Evolutionary conservation across 2,888 invertebrate genomes (phyloP).

Genomic region (Latrodectus hesperus): DNA sequence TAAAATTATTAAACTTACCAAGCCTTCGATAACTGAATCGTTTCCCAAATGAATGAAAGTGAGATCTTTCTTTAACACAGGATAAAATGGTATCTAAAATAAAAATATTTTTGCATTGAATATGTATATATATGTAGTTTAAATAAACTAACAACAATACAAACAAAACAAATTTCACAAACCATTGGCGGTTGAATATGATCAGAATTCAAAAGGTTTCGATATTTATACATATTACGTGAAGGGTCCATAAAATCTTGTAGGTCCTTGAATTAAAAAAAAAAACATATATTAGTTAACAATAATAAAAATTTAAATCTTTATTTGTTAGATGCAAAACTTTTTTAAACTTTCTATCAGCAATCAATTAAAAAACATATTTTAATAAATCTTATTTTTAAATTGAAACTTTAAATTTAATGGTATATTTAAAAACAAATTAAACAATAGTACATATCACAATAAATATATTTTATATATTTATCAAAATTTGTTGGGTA

Average conservation of each 20-base stretch:
- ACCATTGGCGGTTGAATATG: slow-evolving; percentile 89
- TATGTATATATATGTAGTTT: background rate
- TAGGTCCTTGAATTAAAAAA: slow-evolving; percentile 80
- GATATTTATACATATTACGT: slow-evolving; percentile 98
- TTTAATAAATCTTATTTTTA: too few relatives aligned
- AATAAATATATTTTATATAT: too few relatives aligned
- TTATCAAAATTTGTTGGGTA: too few relatives aligned
- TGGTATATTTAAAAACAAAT: too few relatives aligned
- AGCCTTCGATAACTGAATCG: slow-evolving; percentile 88
- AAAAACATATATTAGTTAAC: background rate
- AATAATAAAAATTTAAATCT: background rate
- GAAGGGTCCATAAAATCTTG: slow-evolving; percentile 99
- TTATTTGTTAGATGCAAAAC: too few relatives aligned
- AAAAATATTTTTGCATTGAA: slow-evolving; percentile 40
- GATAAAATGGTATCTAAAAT: slow-evolving; percentile 79
- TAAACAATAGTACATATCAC: too few relatives aligned
- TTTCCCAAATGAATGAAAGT: slow-evolving; percentile 99
- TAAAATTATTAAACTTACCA: slow-evolving; percentile 76
- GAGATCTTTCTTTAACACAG: slow-evolving; percentile 83
- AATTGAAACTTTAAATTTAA: too few relatives aligned
- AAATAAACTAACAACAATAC: background rate
- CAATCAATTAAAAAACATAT: too few relatives aligned
- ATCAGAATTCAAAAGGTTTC: slow-evolving; percentile 93
- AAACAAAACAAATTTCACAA: slow-evolving; percentile 59
- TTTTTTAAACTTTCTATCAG: too few relatives aligned